These are phyloP conservation scores for Caerostris extrusa DNA, from an alignment of 1,140 invertebrate species.

Conservation along the genomic window DNA sequence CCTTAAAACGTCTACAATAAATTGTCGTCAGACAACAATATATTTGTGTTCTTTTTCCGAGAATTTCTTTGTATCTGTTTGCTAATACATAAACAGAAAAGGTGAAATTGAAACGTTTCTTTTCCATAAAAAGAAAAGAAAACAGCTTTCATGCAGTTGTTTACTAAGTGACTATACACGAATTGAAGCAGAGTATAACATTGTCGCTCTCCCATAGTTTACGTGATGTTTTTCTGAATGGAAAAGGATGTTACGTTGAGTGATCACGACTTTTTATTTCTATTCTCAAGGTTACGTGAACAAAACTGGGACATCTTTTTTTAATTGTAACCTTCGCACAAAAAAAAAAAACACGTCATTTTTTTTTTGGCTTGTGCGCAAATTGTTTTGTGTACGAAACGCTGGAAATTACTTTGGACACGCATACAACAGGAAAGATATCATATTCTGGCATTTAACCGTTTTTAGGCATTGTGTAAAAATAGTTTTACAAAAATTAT, in stretches of 20 bases:
- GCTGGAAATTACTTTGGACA: not conserved
- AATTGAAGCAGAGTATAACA: not conserved
- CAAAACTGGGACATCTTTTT: conserved; percentile 15
- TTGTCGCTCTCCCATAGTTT: not conserved
- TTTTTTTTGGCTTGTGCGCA: not conserved
- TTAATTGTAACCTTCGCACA: conserved; percentile 20
- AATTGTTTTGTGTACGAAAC: not conserved
- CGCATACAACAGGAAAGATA: not conserved
- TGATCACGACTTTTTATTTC: conserved; percentile 12
- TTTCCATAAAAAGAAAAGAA: not conserved
- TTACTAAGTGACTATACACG: not conserved
- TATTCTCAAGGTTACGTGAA: conserved; percentile 23
- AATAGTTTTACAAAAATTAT: no score
- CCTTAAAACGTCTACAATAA: no score
- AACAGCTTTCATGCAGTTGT: not conserved
- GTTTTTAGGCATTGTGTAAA: no score
- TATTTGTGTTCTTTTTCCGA: no score
- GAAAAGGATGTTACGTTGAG: conserved; percentile 15
- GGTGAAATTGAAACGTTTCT: not conserved
- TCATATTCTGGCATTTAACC: no score
- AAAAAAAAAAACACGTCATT: not conserved
- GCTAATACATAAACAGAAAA: no score
- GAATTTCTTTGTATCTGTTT: no score
- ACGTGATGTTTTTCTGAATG: not conserved
- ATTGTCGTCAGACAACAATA: no score